These are phyloP conservation scores for Cydia strobilella DNA, from an alignment of 1,140 invertebrate genomes.

Conservation along the genomic window DNA sequence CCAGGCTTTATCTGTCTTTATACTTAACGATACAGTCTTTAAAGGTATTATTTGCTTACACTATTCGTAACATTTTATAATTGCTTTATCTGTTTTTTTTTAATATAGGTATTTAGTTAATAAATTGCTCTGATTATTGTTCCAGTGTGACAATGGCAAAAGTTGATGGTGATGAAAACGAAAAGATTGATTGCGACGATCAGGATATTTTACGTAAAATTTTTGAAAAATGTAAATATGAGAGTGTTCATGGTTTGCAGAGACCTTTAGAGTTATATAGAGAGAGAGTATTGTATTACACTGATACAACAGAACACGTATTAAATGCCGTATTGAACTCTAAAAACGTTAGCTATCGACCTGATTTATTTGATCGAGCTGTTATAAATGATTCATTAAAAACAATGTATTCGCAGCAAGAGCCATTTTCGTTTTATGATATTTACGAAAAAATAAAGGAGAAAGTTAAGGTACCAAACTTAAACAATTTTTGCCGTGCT, in stretches of 20 bases:
- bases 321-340: background rate
- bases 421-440: background rate
- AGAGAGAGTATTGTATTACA: conserved; percentile 27
- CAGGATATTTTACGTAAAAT: conserved; percentile 8
- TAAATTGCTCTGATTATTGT: background rate
- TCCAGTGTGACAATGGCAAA: background rate
- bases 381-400: conserved; percentile 1
- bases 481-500: conserved; percentile 2
- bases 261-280: conserved; percentile 13
- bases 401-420: background rate
- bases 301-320: conserved; percentile 11
- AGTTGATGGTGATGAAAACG: background rate
- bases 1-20: too few species aligned
- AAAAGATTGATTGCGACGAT: background rate
- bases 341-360: background rate
- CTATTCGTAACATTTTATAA: too few species aligned
- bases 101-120: background rate
- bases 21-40: too few species aligned
- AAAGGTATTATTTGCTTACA: background rate
- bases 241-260: conserved; percentile 15
- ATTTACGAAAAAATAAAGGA: background rate
- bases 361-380: conserved; percentile 8
- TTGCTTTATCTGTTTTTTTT: too few species aligned
- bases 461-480: conserved; percentile 10
- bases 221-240: conserved; percentile 18